Percentiles rank a stretch among this genome's conserved stretches.
Evolutionary conservation across 2,797 vertebrate species (phyloP).

Genomic region (Gymnopithys bicolor): DNA sequence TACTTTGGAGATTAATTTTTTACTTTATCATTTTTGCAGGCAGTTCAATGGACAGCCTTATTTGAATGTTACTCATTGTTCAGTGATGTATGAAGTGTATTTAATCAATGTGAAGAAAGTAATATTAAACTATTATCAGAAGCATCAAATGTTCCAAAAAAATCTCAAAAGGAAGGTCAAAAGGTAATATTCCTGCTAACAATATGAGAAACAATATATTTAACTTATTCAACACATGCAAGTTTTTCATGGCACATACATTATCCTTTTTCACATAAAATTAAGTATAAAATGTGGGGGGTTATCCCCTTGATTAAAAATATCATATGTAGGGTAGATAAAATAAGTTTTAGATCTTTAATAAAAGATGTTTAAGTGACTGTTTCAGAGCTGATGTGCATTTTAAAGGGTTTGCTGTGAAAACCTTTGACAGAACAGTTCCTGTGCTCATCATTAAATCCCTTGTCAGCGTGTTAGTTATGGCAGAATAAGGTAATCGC

Average conservation of each 20-base stretch:
- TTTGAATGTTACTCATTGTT: constrained; percentile 80
- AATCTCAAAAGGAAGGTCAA: constrained; percentile 76
- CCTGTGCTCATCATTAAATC: not conserved
- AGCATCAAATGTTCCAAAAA: constrained; percentile 75
- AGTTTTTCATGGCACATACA: constrained; percentile 8
- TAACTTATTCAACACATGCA: constrained; percentile 70
- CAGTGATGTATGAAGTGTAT: constrained; percentile 81
- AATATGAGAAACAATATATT: constrained; percentile 74
- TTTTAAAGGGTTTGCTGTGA: not conserved
- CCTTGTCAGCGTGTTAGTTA: not conserved
- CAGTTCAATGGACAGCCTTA: constrained; percentile 77
- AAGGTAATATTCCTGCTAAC: constrained; percentile 73
- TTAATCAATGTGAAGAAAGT: constrained; percentile 81
- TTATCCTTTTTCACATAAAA: constrained; percentile 47
- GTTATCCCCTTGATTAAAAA: not conserved
- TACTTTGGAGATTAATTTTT: constrained; percentile 85
- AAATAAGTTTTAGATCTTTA: not conserved
- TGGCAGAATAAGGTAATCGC: not conserved
- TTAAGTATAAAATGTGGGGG: not conserved
- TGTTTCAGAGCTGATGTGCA: not conserved
- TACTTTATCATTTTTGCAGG: constrained; percentile 82
- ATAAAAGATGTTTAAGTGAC: not conserved
- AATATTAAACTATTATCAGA: constrained; percentile 80
- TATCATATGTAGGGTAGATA: not conserved
- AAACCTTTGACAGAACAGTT: not conserved